These are phyloP conservation scores for Uria lomvia DNA, from an alignment of 2,113 vertebrate species.

Conservation along the genomic window DNA sequence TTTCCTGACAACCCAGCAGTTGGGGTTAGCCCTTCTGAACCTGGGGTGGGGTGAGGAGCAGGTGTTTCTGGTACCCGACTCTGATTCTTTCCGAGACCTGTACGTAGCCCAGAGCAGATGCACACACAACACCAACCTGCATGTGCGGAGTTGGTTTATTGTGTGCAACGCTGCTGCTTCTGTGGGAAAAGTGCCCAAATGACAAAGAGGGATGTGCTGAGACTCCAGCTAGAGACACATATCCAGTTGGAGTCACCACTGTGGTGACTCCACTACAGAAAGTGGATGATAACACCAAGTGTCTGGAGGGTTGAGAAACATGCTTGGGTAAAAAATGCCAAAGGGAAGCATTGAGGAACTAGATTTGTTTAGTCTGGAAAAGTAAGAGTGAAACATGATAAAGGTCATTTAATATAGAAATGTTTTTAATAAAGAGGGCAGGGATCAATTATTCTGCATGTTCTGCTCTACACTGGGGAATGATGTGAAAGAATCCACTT, in stretches of 20 bases:
- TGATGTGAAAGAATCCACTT: constrained; percentile 33
- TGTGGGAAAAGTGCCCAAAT: neutral
- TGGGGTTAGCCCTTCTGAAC: neutral
- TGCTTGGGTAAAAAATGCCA: neutral
- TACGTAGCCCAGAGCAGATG: neutral
- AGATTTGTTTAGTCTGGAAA: constrained; percentile 40
- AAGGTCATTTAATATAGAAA: neutral
- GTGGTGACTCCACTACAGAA: neutral
- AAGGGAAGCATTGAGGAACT: neutral
- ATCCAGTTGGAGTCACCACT: neutral
- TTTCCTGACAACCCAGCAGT: neutral
- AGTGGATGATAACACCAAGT: neutral
- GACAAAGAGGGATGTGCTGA: neutral
- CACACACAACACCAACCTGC: neutral
- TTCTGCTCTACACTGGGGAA: neutral
- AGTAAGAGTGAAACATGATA: constrained; percentile 20
- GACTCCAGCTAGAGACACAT: neutral
- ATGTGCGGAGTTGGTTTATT: neutral
- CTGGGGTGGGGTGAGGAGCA: neutral
- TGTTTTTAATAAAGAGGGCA: constrained; percentile 36
- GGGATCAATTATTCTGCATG: constrained; percentile 36
- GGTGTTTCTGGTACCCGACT: neutral
- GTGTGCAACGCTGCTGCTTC: accelerated
- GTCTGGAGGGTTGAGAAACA: neutral
- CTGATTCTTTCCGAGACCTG: neutral